Conservation (phyloP, 2,888 invertebrate genomes). For the Chloroclystis v-ata region DNA sequence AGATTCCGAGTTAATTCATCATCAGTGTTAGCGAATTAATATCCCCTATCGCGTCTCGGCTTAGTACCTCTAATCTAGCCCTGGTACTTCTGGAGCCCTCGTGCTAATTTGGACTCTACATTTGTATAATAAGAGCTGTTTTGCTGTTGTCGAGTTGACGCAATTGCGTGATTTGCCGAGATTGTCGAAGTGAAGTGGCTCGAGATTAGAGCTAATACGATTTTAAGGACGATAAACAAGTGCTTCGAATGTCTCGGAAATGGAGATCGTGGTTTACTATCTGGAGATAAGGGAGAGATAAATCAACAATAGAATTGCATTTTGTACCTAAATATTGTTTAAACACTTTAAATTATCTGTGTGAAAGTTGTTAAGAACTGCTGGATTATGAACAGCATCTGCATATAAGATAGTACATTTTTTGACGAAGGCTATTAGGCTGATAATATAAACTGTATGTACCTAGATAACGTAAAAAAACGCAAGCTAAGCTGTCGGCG, state of each 20-base stretch:
- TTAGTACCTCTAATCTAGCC: slow-evolving; percentile 26
- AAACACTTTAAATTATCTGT: too few species aligned
- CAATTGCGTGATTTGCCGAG: slow-evolving; percentile 40
- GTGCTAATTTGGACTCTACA: slow-evolving; percentile 14
- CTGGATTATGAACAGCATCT: too few species aligned
- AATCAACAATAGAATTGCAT: neutral
- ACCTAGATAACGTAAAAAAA: too few species aligned
- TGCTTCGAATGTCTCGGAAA: slow-evolving; percentile 17
- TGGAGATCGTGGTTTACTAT: slow-evolving; percentile 8
- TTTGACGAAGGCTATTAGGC: too few species aligned
- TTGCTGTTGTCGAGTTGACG: slow-evolving; percentile 31
- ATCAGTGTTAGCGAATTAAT: slow-evolving; percentile 28
- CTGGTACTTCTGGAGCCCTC: slow-evolving; percentile 13
- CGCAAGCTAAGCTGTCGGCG: too few species aligned
- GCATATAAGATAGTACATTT: too few species aligned
- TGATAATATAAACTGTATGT: too few species aligned
- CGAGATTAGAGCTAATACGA: slow-evolving; percentile 21
- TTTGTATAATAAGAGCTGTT: slow-evolving; percentile 19
- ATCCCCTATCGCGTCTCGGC: slow-evolving; percentile 25
- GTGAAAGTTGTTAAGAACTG: too few species aligned
- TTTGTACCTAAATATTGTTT: too few species aligned
- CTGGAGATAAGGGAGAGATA: slow-evolving; percentile 2
- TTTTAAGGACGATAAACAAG: slow-evolving; percentile 23
- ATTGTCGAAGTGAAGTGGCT: slow-evolving; percentile 28
- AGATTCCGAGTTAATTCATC: slow-evolving; percentile 21